Conservation (phyloP, 1,140 invertebrate genomes). For the Pomacea maculata region DNA sequence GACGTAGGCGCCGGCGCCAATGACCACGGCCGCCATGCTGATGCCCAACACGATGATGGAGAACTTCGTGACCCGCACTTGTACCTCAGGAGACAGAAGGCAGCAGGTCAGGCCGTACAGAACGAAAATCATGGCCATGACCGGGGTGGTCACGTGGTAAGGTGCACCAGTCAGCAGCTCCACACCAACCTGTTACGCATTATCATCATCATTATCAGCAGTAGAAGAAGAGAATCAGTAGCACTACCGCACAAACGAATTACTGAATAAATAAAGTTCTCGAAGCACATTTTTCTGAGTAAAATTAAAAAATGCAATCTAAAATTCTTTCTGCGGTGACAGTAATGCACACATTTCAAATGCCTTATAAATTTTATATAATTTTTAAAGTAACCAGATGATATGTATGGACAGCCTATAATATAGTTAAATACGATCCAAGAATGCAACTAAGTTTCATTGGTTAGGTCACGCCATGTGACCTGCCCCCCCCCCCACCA, state of each 20-base stretch:
- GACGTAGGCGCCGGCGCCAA: constrained; percentile 32
- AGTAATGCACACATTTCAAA: too few relatives aligned
- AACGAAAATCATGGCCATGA: constrained; percentile 24
- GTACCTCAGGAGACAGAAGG: constrained; percentile 9
- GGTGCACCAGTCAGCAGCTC: constrained; percentile 32
- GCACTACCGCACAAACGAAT: too few relatives aligned
- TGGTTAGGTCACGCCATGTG: constrained; percentile 8
- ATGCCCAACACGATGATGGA: constrained; percentile 28
- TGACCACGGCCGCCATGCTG: constrained; percentile 29
- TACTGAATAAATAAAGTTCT: too few relatives aligned
- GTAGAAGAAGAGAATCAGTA: too few relatives aligned
- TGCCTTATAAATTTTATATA: too few relatives aligned
- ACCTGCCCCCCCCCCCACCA: not conserved
- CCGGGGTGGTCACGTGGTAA: constrained; percentile 22
- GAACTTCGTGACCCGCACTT: constrained; percentile 23
- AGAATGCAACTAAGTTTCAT: constrained; percentile 9
- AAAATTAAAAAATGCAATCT: too few relatives aligned
- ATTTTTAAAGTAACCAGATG: too few relatives aligned
- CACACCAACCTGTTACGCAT: constrained; percentile 11
- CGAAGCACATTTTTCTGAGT: too few relatives aligned
- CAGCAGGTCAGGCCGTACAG: constrained; percentile 30
- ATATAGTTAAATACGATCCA: not conserved
- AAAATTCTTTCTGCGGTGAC: too few relatives aligned
- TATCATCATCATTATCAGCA: too few relatives aligned
- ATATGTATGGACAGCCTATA: too few relatives aligned